phyloP scores from a whole-genome alignment of 1,140 invertebrate genomes.

The Lithobius niger region DNA sequence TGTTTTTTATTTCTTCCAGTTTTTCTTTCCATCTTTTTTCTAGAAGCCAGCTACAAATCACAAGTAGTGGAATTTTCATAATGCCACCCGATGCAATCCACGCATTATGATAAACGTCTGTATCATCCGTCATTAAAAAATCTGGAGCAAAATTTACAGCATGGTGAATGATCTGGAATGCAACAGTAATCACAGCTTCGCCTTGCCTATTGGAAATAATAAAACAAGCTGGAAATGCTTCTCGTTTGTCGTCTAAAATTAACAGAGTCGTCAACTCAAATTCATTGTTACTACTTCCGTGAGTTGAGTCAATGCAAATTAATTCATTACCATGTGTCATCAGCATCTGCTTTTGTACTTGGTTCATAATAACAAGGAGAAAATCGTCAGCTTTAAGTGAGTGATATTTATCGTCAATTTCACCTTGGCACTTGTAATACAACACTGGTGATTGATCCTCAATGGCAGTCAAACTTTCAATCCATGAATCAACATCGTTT shows the following conservation, averaged over 20 bases:
- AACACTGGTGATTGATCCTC: background rate
- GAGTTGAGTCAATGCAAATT: background rate
- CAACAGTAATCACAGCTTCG: background rate
- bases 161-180: background rate
- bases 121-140: background rate
- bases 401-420: background rate
- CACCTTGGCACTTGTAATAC: background rate
- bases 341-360: background rate
- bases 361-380: background rate
- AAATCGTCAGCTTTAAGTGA: background rate
- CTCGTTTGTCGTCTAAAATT: background rate
- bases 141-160: background rate
- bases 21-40: background rate
- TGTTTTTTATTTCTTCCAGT: background rate
- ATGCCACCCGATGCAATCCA: background rate
- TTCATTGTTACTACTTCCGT: background rate
- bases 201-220: constrained; percentile 3
- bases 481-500: background rate
- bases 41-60: background rate
- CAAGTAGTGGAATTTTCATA: no score
- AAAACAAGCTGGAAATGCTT: background rate
- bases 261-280: background rate
- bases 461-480: background rate
- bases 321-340: background rate
- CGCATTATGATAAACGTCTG: background rate